A percentile compares a stretch with the other conserved stretches of the same genome.
Conservation (phyloP, 1,140 invertebrate species). For the Charaxes varanes region DNA sequence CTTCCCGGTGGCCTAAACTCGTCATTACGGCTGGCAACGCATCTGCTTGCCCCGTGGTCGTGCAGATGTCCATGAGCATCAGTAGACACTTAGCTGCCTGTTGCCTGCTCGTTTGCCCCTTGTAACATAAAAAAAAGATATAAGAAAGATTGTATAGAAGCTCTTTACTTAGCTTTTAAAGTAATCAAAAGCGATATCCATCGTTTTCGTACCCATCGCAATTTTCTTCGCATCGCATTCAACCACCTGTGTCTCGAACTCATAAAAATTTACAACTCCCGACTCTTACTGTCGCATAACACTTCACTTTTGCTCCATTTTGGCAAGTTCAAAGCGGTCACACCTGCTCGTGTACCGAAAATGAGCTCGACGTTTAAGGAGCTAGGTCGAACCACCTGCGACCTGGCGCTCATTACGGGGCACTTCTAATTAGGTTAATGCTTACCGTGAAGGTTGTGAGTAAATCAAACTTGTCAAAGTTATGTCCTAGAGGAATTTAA, state of each 20-base stretch:
- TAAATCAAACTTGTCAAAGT: constrained; percentile 1
- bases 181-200: constrained; percentile 4
- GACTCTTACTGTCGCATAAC: constrained; percentile 42
- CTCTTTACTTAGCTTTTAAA: no score
- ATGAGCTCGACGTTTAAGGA: constrained; percentile 43
- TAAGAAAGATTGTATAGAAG: no score
- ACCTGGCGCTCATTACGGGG: constrained; percentile 27
- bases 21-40: no score
- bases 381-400: constrained; percentile 43
- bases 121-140: no score
- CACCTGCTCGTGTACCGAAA: constrained; percentile 43
- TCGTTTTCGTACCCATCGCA: no score
- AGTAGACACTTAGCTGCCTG: no score
- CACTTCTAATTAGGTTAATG: constrained; percentile 52
- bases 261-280: constrained; percentile 57
- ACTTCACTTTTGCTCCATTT: constrained; percentile 52
- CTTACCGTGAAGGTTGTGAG: constrained; percentile 10
- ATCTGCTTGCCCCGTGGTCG: no score
- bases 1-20: no score
- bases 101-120: no score
- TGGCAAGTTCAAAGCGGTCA: constrained; percentile 48
- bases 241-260: constrained; percentile 40
- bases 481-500: neutral
- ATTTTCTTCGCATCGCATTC: no score
- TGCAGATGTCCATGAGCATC: no score